Conservation (phyloP, 1,140 invertebrate species). For the Calosoma granatense region DNA sequence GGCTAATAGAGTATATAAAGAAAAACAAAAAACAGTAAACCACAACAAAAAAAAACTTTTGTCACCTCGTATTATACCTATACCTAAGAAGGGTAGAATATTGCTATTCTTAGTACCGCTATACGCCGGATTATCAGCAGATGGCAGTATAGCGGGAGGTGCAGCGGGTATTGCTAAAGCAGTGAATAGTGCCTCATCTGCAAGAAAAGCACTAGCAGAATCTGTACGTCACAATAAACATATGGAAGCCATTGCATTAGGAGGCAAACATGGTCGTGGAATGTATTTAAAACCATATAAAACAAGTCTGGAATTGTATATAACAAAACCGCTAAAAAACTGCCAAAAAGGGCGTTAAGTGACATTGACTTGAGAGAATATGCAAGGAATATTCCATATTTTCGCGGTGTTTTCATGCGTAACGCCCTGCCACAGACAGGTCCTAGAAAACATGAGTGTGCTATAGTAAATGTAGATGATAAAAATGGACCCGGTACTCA, state of each 20-base stretch:
- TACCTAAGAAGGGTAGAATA: constrained; percentile 30
- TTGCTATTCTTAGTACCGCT: constrained; percentile 29
- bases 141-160: constrained; percentile 27
- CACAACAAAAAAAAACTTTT: constrained; percentile 15
- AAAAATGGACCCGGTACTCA: constrained; percentile 20
- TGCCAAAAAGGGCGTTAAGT: constrained; percentile 18
- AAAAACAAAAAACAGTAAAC: background rate
- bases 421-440: constrained; percentile 18
- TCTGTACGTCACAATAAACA: constrained; percentile 26
- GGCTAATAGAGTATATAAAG: constrained; percentile 14
- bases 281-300: constrained; percentile 30
- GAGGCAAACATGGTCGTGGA: constrained; percentile 22
- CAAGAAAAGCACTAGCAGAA: constrained; percentile 25
- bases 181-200: constrained; percentile 26
- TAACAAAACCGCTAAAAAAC: constrained; percentile 20
- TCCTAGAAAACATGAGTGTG: constrained; percentile 20
- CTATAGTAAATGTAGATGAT: constrained; percentile 23
- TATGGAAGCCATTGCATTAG: constrained; percentile 28
- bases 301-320: constrained; percentile 22
- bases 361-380: constrained; percentile 23
- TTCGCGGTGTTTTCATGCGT: constrained; percentile 29
- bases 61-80: constrained; percentile 25
- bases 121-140: constrained; percentile 29
- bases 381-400: constrained; percentile 22
- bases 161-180: constrained; percentile 28